A percentile compares a stretch with the other conserved stretches of the same genome.
Conservation (phyloP, 2,888 invertebrate species). For the Himalopsyche japonica region DNA sequence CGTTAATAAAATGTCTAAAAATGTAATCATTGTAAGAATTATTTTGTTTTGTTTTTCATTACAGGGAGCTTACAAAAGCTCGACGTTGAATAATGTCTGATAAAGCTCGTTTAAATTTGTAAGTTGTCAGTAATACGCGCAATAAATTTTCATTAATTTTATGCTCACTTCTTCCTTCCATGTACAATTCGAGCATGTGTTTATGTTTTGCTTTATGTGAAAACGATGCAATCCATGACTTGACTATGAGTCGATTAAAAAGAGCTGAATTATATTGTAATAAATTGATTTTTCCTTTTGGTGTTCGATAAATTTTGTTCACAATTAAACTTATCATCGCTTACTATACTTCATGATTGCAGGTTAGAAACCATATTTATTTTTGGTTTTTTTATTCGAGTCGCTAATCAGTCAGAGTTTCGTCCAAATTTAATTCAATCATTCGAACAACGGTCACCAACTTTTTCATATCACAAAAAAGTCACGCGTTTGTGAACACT, state of each 20-base stretch:
- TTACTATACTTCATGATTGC: too few relatives aligned
- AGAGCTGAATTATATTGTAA: not conserved
- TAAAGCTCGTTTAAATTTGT: not conserved
- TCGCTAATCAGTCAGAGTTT: too few relatives aligned
- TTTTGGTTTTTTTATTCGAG: too few relatives aligned
- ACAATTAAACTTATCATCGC: too few relatives aligned
- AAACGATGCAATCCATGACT: not conserved
- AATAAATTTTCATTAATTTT: not conserved
- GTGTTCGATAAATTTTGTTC: too few relatives aligned
- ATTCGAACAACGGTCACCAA: too few relatives aligned
- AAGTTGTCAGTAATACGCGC: not conserved
- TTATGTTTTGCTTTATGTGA: not conserved
- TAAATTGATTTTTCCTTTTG: too few relatives aligned
- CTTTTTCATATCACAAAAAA: too few relatives aligned
- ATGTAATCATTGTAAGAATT: not conserved
- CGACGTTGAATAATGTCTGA: not conserved
- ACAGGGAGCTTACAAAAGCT: not conserved
- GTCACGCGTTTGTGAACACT: too few relatives aligned
- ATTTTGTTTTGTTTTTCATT: not conserved
- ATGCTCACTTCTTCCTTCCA: not conserved
- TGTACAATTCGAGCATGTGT: not conserved
- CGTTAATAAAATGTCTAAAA: not conserved
- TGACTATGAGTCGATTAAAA: not conserved
- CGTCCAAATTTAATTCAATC: too few relatives aligned
- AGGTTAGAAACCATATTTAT: too few relatives aligned